These are phyloP conservation scores for Archocentrus centrarchus DNA, from an alignment of 2,113 vertebrate species.

Conservation along the genomic window DNA sequence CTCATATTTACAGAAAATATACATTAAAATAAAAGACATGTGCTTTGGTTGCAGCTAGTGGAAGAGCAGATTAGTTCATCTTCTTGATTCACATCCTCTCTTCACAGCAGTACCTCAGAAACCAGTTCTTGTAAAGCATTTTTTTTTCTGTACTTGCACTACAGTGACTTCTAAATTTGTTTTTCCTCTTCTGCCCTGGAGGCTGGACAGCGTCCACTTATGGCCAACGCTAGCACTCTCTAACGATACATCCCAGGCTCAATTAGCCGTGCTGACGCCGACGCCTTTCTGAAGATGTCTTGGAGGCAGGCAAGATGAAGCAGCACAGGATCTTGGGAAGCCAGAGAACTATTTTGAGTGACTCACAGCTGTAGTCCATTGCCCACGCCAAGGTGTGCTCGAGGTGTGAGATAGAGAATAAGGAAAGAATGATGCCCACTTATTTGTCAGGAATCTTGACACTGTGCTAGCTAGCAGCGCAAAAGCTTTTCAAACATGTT, in stretches of 20 bases:
- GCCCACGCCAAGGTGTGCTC: conserved; percentile 32
- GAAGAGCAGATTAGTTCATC: background rate
- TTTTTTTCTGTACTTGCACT: background rate
- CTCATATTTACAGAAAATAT: background rate
- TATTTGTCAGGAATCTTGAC: background rate
- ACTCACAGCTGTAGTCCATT: conserved; percentile 35
- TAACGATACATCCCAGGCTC: background rate
- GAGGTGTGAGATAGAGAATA: background rate
- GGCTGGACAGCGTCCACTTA: background rate
- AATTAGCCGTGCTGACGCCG: background rate
- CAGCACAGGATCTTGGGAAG: conserved; percentile 17
- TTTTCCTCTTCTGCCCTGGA: background rate
- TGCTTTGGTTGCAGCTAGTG: background rate
- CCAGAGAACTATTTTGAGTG: conserved; percentile 27
- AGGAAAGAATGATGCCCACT: conserved; percentile 1
- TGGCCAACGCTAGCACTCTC: background rate
- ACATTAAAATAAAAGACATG: background rate
- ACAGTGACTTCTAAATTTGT: background rate
- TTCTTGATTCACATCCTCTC: background rate
- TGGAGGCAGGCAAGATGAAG: conserved; percentile 41
- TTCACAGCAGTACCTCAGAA: background rate
- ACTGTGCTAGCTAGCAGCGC: background rate
- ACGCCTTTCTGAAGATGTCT: conserved; percentile 12
- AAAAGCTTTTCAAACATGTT: background rate
- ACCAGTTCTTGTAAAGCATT: background rate